Base-by-base conservation (phyloP, 2,888 invertebrate genomes). In the Xestobium rufovillosum region DNA sequence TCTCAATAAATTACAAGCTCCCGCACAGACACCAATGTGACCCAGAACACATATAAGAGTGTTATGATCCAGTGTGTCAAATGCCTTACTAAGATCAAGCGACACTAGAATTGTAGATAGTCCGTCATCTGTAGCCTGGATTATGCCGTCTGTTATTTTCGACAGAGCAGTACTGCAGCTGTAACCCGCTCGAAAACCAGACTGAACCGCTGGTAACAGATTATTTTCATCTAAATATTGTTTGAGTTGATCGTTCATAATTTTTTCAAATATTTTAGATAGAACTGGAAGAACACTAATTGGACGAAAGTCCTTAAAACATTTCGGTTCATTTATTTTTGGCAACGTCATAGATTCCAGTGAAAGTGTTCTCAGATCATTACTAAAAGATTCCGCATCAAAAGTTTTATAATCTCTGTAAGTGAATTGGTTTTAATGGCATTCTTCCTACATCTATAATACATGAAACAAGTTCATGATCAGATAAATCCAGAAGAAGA, bases 91-190 rank as follows among this genome's bases (percentile, higher is more conserved):
- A n/a, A n/a, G n/a, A n/a, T n/a, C n/a, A n/a, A n/a, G n/a, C n/a
- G n/a, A n/a, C n/a, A n/a, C n/a, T n/a, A n/a, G n/a, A n/a, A n/a
- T n/a, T n/a, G n/a, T n/a, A n/a, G n/a, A n/a, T n/a, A n/a, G n/a
- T n/a, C n/a, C n/a, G n/a, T n/a, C n/a, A n/a, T n/a, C n/a, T n/a
- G n/a, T n/a, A n/a, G n/a, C n/a, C n/a, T 17, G 13, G 3, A 52
- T 27, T 1, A 54, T 39, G 26, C 56, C 46, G 13, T 56, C 51
- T 1, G 43, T 11, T 0, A 57, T 43, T n/a, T 46, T 44, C 1
- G 50, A 10, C 0, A 57, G 39, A 0, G 55, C 53, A 0, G 55
- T 53, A 6, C 49, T 38, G 1, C 56, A 56, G 14, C 53, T 48
- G 14, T 38, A 40, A 3, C 36, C 38, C 3, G 34, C 41, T 3